Base-by-base conservation (phyloP, 2,797 vertebrate species). In the Denticeps clupeoides region DNA sequence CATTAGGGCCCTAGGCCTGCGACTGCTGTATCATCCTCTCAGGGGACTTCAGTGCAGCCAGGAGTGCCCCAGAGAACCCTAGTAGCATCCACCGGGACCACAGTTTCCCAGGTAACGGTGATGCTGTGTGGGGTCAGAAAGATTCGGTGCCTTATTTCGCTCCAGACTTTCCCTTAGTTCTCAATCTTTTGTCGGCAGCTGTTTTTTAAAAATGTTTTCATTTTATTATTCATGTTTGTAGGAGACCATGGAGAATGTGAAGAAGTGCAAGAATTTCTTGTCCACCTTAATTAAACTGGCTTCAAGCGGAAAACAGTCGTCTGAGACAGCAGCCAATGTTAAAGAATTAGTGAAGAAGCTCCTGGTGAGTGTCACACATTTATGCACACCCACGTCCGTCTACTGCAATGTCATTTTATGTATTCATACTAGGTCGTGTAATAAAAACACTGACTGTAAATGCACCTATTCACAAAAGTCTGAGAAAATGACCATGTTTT, bases 241-340 rank as follows among this genome's bases (percentile, higher is more conserved):
- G 95, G 95, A 99, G 78, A 97, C 91, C 2, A 88, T 98, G 86
- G 94, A 99, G 78, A 97, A 98, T 75, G 95, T 97, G 78, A 97
- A 94, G 79, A 98, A 98, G 72, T 99, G 95, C 71, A 93, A 89
- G 80, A 98, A 91, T 79, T 99, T 99, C 72, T 76, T 99, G 60
- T 95, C 93, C 9, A 96, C 95, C 1, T 69, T 99, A 73, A 99
- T 99, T 73, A 98, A 99, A 75, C 79, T 99, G 76, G 91, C 92
- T 16, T 97, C 92, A 29, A 89, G 85, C 41, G 91, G 91, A 58
- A 97, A 92, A 67, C 91, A 96, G 74, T 94, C 92, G 7, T 67
- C 88, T 16, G 91, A 97, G 75, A 97, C 91, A 1, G 91, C 89
- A 0, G 89, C 90, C 53, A 94, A 86, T 0, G 95, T 98, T 70